phyloP scores from a whole-genome alignment of 2,797 vertebrate species.

The Halcyon smyrnensis region DNA sequence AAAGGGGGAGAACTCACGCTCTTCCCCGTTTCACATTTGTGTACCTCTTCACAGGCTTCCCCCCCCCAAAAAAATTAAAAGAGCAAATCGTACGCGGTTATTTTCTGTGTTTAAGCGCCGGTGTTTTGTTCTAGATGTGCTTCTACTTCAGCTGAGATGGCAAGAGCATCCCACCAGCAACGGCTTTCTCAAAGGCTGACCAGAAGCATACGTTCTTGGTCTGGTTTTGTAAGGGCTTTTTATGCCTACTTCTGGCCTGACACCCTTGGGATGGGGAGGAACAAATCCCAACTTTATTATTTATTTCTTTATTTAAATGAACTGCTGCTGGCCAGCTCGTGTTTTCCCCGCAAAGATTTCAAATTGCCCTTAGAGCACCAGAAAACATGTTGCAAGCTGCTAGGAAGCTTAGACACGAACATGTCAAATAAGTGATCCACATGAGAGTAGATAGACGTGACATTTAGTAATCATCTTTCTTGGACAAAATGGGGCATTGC shows the following conservation, averaged over 20 bases:
- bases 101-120: background rate
- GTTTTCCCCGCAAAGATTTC: background rate
- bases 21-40: background rate
- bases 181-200: background rate
- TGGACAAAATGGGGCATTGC: conserved; percentile 22
- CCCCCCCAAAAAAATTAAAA: background rate
- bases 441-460: conserved; percentile 38
- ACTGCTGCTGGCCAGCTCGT: background rate
- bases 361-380: conserved; percentile 24
- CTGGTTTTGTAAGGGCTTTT: background rate
- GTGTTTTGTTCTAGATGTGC: background rate
- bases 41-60: background rate
- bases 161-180: background rate
- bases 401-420: background rate
- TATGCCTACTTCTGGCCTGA: background rate
- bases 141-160: background rate
- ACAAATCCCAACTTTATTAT: background rate
- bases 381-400: background rate
- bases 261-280: background rate
- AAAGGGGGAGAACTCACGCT: background rate
- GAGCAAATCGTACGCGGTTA: rapidly evolving
- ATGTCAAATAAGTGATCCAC: conserved; percentile 36
- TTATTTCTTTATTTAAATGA: conserved; percentile 27
- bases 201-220: conserved; percentile 27
- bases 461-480: conserved; percentile 51